Evolutionary conservation across 2,797 vertebrate genomes (phyloP), one percentile per base, ranked within the genome.

Genomic region (Sorex maritimensis): DNA sequence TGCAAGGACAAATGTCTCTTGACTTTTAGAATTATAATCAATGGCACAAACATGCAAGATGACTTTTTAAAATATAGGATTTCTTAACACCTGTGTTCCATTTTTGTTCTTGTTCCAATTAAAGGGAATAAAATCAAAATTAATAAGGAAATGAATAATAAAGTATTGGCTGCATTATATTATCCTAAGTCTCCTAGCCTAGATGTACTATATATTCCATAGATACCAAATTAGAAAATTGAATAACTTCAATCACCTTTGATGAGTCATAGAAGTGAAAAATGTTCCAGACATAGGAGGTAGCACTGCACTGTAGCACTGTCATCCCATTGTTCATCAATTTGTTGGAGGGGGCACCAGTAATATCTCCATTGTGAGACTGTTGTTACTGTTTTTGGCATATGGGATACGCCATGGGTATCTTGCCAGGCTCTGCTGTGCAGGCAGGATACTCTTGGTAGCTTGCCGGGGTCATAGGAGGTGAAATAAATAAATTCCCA

Each of bases 51-150:
- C 19, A 92, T 58, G 9, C 11, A 28, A 1, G 2, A 44, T 46
- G 72, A 63, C 71, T 38, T 72, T 1, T 12, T 68, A 55, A 84
- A 67, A 86, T 69, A 71, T 3, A 38, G 49, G 79, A 67, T n/a
- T 79, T 34, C 12, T 28, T n/a, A 82, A 58, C 44, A 38, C 24
- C 4, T 74, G 28, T 52, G 23, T 86, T 89, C n/a, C 41, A 71
- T 65, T 77, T 84, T 21, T 26, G 41, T 72, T 88, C n/a, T 72
- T 80, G 67, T 19, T 38, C 21, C 46, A 77, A 11, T 44, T 77
- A 72, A 28, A 21, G 81, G 21, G 4, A 92, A 90, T 75, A 90
- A 81, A 90, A 73, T 81, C 3, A 44, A 84, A 84, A 68, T 67
- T 23, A 90, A 41, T 38, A 5, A 69, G 74, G 26, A 83, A 86